Evolutionary conservation across 1,140 invertebrate species (phyloP).

Genomic region (Galendromus occidentalis): DNA sequence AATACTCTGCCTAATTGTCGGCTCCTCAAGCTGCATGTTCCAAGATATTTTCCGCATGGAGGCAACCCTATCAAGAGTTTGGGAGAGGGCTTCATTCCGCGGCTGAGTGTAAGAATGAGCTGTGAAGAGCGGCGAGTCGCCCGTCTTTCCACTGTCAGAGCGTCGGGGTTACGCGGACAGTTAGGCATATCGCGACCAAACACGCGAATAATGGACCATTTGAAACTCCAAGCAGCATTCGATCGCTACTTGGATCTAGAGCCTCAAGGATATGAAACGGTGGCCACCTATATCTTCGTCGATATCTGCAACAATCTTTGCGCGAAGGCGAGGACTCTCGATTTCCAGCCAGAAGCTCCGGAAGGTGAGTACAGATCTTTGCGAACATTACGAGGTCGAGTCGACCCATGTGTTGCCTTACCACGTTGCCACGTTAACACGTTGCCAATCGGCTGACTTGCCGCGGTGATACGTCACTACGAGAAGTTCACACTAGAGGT

Average conservation of each 20-base stretch:
- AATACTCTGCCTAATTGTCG: no score
- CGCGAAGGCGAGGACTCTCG: neutral
- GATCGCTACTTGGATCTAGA: neutral
- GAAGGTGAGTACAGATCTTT: neutral
- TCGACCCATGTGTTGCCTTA: neutral
- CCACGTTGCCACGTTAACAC: neutral
- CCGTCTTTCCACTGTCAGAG: no score
- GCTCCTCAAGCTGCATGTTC: no score
- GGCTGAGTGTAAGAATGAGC: no score
- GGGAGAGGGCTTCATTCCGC: no score
- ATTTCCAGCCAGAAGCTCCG: neutral
- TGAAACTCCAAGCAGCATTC: neutral
- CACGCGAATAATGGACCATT: neutral
- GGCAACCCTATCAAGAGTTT: no score
- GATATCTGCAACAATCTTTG: neutral
- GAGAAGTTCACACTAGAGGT: neutral
- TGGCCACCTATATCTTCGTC: neutral
- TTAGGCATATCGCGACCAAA: no score
- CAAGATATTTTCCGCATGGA: no score
- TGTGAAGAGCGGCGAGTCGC: no score
- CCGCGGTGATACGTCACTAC: neutral
- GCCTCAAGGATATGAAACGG: neutral
- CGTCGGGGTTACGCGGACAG: no score
- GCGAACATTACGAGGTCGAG: neutral
- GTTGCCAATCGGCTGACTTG: neutral